Percentiles rank a stretch among this genome's conserved stretches.
Evolutionary conservation across 2,888 invertebrate species (phyloP).

Genomic region (Lissonota sp.): DNA sequence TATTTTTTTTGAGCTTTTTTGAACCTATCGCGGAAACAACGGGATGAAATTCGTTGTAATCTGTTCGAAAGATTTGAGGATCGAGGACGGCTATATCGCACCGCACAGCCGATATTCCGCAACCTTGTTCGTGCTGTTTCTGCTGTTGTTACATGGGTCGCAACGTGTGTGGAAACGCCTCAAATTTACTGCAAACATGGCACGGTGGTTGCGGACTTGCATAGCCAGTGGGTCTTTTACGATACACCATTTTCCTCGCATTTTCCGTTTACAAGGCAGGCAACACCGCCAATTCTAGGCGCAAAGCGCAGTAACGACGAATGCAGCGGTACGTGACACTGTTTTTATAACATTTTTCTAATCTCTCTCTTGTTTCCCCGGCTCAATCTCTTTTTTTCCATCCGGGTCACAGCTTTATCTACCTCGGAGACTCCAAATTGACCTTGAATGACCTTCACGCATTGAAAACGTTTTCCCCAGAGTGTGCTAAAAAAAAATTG

Average conservation of each 20-base stretch:
- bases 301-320: conserved; percentile 33
- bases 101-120: not conserved
- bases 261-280: conserved; percentile 57
- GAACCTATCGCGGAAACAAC: too few species aligned
- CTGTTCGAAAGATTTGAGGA: too few species aligned
- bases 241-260: conserved; percentile 56
- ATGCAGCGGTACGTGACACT: conserved; percentile 32
- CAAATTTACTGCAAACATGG: conserved; percentile 63
- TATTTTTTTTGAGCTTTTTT: too few species aligned
- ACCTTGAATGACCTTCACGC: too few species aligned
- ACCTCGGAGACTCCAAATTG: too few species aligned
- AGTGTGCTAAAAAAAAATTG: too few species aligned
- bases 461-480: too few species aligned
- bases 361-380: not conserved
- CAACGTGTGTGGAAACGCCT: conserved; percentile 57
- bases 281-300: conserved; percentile 13
- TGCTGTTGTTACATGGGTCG: conserved; percentile 35
- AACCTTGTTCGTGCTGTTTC: conserved; percentile 4
- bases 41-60: too few species aligned
- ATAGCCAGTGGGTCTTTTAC: conserved; percentile 48
- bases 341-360: conserved; percentile 5
- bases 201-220: conserved; percentile 52
- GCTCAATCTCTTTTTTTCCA: not conserved
- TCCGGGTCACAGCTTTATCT: too few species aligned
- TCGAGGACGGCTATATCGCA: not conserved